These are phyloP conservation scores for Microcebus ravelobensis DNA, from an alignment of 2,113 vertebrate species.

Conservation along the genomic window DNA sequence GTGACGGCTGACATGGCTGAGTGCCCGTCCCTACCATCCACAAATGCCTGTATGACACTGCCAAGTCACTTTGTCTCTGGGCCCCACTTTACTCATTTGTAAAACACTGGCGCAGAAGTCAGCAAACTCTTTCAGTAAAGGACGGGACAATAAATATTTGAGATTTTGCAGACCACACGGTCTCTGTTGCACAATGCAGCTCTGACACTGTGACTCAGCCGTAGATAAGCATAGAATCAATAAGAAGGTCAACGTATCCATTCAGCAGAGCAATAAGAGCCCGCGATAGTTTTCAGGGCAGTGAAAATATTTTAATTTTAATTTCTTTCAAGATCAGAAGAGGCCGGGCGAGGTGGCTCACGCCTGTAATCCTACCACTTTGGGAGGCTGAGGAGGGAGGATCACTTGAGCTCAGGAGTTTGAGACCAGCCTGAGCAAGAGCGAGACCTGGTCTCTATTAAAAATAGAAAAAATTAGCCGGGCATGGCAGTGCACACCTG, in stretches of 20 bases:
- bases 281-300: neutral
- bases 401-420: too few relatives aligned
- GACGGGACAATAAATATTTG: neutral
- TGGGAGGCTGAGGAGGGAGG: too few relatives aligned
- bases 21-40: neutral
- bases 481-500: too few relatives aligned
- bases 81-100: neutral
- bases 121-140: neutral
- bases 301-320: neutral
- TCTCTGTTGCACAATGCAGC: neutral
- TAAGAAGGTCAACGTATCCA: neutral
- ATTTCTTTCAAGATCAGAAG: neutral
- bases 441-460: too few relatives aligned
- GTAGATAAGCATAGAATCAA: neutral
- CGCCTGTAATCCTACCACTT: too few relatives aligned
- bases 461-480: too few relatives aligned
- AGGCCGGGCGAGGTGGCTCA: too few relatives aligned
- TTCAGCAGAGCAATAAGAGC: neutral
- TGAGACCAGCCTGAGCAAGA: too few relatives aligned
- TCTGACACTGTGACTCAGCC: neutral
- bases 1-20: neutral
- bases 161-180: neutral
- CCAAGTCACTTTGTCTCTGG: neutral
- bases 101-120: neutral
- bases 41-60: neutral